These are phyloP conservation scores for Anoplopoma fimbria DNA, from an alignment of 2,113 vertebrate species.

Conservation along the genomic window DNA sequence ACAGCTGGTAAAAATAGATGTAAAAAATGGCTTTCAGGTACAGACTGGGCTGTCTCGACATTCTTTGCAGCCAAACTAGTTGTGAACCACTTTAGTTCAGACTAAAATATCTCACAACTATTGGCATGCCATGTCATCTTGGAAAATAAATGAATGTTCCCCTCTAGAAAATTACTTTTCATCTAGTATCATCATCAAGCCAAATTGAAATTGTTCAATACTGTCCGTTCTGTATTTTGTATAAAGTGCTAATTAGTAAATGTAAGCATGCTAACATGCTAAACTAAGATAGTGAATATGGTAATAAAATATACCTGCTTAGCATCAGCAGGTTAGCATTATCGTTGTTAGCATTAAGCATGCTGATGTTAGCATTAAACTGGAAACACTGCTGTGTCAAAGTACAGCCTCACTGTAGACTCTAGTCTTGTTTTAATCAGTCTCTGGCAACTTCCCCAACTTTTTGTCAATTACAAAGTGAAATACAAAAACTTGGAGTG, in stretches of 20 bases:
- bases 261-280: neutral
- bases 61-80: neutral
- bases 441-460: neutral
- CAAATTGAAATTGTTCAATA: neutral
- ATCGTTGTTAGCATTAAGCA: neutral
- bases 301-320: neutral
- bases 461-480: neutral
- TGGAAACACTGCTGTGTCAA: neutral
- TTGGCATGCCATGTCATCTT: neutral
- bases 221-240: neutral
- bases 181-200: neutral
- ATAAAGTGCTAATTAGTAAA: neutral
- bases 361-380: neutral
- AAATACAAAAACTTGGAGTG: neutral
- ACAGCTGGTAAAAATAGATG: constrained; percentile 18
- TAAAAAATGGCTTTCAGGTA: neutral
- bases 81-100: neutral
- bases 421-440: neutral
- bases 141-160: neutral
- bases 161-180: neutral
- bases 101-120: neutral
- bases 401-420: neutral
- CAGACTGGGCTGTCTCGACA: neutral
- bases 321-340: neutral
- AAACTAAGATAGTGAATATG: neutral